A percentile compares a stretch with the other conserved stretches of the same genome.
phyloP scores from a whole-genome alignment of 2,797 vertebrate genomes.

The Spatula versicolor region DNA sequence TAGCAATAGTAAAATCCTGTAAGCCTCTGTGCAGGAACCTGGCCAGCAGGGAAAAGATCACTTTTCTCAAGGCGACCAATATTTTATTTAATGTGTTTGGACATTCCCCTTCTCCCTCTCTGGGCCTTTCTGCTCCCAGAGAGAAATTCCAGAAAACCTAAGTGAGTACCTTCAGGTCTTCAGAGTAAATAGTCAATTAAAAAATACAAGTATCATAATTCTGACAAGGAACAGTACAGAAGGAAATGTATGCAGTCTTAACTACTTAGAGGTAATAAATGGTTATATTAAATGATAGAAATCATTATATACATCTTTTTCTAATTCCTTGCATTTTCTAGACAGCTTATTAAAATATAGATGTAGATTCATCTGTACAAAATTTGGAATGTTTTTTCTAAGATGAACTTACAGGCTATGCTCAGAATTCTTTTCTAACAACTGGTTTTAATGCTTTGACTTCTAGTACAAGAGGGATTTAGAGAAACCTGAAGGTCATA shows the following conservation, averaged over 20 bases:
- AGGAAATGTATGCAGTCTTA: slow-evolving; percentile 14
- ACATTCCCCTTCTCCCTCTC: not conserved
- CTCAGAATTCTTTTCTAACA: slow-evolving; percentile 66
- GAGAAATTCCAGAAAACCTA: slow-evolving; percentile 9
- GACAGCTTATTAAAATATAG: slow-evolving; percentile 70
- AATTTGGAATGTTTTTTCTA: slow-evolving; percentile 74
- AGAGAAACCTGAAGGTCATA: slow-evolving; percentile 63
- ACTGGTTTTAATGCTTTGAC: slow-evolving; percentile 75
- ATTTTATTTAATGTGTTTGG: not conserved
- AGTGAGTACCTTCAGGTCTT: slow-evolving; percentile 6
- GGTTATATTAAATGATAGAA: slow-evolving; percentile 55
- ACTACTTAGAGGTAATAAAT: slow-evolving; percentile 62
- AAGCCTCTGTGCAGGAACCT: not conserved
- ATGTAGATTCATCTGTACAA: slow-evolving; percentile 74
- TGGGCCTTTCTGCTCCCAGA: slow-evolving; percentile 5
- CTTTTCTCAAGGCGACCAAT: not conserved
- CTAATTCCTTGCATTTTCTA: slow-evolving; percentile 77
- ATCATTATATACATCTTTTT: slow-evolving; percentile 72
- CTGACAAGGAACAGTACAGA: slow-evolving; percentile 34
- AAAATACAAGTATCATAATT: not conserved
- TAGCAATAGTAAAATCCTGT: not conserved
- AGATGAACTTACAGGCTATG: slow-evolving; percentile 51
- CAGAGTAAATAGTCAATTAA: not conserved
- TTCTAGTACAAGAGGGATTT: slow-evolving; percentile 63
- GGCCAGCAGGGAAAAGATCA: not conserved